These are phyloP conservation scores for Patagioenas fasciata DNA, from an alignment of 2,113 vertebrate species.

Conservation along the genomic window DNA sequence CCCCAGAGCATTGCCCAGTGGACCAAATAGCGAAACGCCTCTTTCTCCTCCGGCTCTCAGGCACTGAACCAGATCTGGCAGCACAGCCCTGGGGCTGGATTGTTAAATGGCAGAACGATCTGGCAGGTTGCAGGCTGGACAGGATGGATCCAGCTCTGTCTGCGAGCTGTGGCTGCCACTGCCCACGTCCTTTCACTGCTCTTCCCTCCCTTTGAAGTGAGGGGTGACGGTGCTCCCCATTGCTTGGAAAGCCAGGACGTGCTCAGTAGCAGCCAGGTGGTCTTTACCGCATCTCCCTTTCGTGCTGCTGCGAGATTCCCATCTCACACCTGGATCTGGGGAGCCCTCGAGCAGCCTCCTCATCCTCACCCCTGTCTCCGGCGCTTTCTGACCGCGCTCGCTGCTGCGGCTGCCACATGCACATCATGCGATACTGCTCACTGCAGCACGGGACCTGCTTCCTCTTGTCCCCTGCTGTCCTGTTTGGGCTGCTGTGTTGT, in stretches of 20 bases:
- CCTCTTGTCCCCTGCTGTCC: background rate
- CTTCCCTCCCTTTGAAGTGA: background rate
- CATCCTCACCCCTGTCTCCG: background rate
- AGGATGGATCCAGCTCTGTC: background rate
- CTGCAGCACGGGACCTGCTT: background rate
- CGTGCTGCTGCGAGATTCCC: rapidly evolving
- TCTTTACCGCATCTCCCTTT: background rate
- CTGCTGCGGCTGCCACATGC: background rate
- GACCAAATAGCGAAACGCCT: background rate
- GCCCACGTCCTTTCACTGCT: background rate
- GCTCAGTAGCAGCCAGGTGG: background rate
- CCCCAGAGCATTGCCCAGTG: background rate
- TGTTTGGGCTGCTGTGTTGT: rapidly evolving
- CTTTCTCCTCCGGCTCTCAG: background rate
- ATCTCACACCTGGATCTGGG: background rate
- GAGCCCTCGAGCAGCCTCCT: background rate
- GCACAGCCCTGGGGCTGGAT: background rate
- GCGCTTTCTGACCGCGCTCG: background rate
- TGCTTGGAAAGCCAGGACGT: background rate
- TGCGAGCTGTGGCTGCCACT: background rate
- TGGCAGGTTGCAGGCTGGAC: background rate
- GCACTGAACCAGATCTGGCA: background rate
- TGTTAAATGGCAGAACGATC: rapidly evolving
- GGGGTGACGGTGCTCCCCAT: background rate
- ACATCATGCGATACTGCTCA: rapidly evolving